Evolutionary conservation across 1,140 invertebrate genomes (phyloP).

Genomic region (Drosophila lowei): DNA sequence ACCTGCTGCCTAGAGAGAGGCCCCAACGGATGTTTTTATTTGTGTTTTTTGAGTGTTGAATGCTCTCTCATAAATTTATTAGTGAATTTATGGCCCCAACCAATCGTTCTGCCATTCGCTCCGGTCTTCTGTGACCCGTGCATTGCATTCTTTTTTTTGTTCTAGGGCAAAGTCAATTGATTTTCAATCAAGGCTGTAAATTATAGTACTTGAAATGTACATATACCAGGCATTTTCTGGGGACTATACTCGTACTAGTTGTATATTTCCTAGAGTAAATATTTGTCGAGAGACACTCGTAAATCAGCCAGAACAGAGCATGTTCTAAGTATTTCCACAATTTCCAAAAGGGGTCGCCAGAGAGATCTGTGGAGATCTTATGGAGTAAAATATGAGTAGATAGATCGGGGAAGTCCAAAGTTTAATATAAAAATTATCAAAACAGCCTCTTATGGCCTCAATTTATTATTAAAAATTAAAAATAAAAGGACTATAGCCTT

Average conservation of each 20-base stretch:
- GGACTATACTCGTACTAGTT: neutral
- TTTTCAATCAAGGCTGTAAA: conserved; percentile 72
- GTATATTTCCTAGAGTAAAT: conserved; percentile 3
- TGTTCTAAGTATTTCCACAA: neutral
- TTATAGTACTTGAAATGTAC: conserved; percentile 30
- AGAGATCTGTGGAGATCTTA: too few species aligned
- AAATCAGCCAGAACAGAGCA: neutral
- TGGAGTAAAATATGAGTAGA: too few species aligned
- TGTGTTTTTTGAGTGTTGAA: conserved; percentile 25
- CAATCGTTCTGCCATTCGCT: conserved; percentile 53
- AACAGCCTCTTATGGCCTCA: too few species aligned
- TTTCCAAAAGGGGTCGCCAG: too few species aligned
- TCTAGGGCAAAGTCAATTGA: conserved; percentile 46
- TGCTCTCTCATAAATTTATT: conserved; percentile 56
- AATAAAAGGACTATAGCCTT: too few species aligned
- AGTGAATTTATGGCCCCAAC: conserved; percentile 61
- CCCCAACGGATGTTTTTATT: conserved; percentile 64
- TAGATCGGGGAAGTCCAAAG: too few species aligned
- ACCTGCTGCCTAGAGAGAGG: neutral
- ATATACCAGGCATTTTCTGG: conserved; percentile 1
- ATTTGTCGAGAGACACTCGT: conserved; percentile 6
- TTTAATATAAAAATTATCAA: neutral
- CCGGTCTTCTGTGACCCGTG: conserved; percentile 7
- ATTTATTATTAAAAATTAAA: too few species aligned
- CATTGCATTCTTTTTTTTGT: neutral